A percentile compares a stretch with the other conserved stretches of the same genome.
Conservation (phyloP, 2,113 vertebrate species). For the Hipposideros armiger region DNA sequence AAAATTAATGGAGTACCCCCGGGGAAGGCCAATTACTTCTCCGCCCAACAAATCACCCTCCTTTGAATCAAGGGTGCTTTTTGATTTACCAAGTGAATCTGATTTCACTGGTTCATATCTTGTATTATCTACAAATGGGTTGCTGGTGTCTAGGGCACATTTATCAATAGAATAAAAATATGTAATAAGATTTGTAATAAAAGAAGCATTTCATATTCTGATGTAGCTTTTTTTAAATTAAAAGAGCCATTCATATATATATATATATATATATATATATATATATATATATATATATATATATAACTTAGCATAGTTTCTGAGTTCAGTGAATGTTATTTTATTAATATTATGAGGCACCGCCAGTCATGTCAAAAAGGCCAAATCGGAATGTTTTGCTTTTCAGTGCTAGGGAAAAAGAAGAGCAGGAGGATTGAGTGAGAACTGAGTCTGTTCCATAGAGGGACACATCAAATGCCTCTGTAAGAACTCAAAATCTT, state of each 20-base stretch:
- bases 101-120: neutral
- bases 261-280: too few species aligned
- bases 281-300: neutral
- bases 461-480: accelerated
- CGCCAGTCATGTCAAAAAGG: neutral
- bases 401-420: neutral
- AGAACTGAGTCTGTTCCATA: neutral
- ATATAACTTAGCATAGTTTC: neutral
- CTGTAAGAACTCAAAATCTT: neutral
- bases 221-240: conserved; percentile 13
- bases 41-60: neutral
- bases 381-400: neutral
- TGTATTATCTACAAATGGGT: neutral
- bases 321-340: neutral
- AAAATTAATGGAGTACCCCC: neutral
- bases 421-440: neutral
- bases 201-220: conserved; percentile 58
- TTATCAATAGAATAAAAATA: conserved; percentile 55
- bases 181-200: conserved; percentile 44
- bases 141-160: neutral
- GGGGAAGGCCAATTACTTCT: neutral
- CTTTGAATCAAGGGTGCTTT: neutral
- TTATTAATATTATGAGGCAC: neutral
- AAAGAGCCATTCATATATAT: neutral
- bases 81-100: conserved; percentile 37